Conservation (phyloP, 1,140 invertebrate genomes). For the Drosophila nigrodunni region DNA sequence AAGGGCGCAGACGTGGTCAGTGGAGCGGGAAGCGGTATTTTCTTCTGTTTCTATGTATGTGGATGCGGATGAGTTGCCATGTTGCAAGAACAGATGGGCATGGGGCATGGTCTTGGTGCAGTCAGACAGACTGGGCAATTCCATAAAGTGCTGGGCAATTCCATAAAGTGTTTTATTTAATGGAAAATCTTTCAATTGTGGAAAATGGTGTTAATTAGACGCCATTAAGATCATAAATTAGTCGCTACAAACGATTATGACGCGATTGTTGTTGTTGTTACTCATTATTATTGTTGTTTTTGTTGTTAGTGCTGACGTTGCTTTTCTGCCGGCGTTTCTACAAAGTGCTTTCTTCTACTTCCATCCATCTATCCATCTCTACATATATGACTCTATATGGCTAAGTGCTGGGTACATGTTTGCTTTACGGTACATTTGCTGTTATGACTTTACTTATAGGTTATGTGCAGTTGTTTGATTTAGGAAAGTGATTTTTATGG, state of each 20-base stretch:
- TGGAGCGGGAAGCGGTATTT: slow-evolving; percentile 51
- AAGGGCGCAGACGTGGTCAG: slow-evolving; percentile 45
- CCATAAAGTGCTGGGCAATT: slow-evolving; percentile 79
- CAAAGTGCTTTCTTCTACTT: slow-evolving; percentile 51
- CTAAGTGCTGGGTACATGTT: slow-evolving; percentile 68
- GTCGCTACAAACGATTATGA: slow-evolving; percentile 82
- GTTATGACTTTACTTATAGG: slow-evolving; percentile 66
- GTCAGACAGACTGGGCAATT: slow-evolving; percentile 61
- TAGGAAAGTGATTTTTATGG: slow-evolving; percentile 61
- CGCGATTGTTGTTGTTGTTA: slow-evolving; percentile 70
- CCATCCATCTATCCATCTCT: slow-evolving; percentile 17
- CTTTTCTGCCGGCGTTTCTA: slow-evolving; percentile 58
- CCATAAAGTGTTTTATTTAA: slow-evolving; percentile 84
- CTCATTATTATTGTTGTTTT: slow-evolving; percentile 20
- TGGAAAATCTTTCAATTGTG: slow-evolving; percentile 83
- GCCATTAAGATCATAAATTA: slow-evolving; percentile 83
- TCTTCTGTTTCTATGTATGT: slow-evolving; percentile 5
- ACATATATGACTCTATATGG: slow-evolving; percentile 58
- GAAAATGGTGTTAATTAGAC: slow-evolving; percentile 82
- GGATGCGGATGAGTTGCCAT: slow-evolving; percentile 64
- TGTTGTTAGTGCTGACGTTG: slow-evolving; percentile 27
- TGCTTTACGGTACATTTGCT: slow-evolving; percentile 81
- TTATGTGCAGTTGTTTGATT: slow-evolving; percentile 67
- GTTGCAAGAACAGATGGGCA: slow-evolving; percentile 35
- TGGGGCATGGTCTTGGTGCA: slow-evolving; percentile 4